A percentile compares a stretch with the other conserved stretches of the same genome.
phyloP scores from a whole-genome alignment of 2,113 vertebrate genomes.

The Bos javanicus region DNA sequence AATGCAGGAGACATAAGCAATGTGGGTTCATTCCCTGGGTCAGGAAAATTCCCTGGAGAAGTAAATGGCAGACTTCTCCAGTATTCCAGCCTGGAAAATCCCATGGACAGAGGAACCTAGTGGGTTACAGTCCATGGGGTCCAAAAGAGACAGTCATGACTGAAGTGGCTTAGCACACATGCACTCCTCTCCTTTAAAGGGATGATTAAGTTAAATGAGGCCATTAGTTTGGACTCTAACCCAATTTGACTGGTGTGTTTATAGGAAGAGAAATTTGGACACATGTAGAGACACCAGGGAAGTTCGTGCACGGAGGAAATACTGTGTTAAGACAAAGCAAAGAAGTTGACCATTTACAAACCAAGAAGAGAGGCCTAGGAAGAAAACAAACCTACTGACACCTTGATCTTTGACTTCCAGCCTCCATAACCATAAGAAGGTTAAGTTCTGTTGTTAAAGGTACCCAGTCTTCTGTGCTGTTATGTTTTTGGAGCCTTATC shows the following conservation, averaged over 20 bases:
- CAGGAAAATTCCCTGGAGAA: background rate
- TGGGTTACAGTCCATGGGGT: background rate
- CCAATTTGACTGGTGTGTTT: background rate
- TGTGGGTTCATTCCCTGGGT: background rate
- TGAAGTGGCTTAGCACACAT: background rate
- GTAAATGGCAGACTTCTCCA: background rate
- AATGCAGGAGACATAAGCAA: background rate
- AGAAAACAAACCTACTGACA: background rate
- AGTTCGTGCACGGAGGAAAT: background rate
- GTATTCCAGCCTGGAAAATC: background rate
- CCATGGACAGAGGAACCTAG: background rate
- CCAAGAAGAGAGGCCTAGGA: background rate
- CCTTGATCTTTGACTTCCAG: background rate
- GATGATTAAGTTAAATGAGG: background rate
- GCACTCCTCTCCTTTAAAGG: background rate
- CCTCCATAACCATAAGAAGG: background rate
- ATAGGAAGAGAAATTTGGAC: background rate
- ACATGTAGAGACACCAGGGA: too few species aligned
- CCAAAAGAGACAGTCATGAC: background rate
- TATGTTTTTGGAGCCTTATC: background rate
- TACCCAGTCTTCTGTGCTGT: background rate
- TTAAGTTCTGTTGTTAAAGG: background rate
- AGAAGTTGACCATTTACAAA: background rate
- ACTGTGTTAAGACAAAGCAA: background rate
- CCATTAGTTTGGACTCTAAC: background rate